These are phyloP conservation scores for Rhabdornis inornatus DNA, from an alignment of 2,113 vertebrate genomes.

Conservation along the genomic window DNA sequence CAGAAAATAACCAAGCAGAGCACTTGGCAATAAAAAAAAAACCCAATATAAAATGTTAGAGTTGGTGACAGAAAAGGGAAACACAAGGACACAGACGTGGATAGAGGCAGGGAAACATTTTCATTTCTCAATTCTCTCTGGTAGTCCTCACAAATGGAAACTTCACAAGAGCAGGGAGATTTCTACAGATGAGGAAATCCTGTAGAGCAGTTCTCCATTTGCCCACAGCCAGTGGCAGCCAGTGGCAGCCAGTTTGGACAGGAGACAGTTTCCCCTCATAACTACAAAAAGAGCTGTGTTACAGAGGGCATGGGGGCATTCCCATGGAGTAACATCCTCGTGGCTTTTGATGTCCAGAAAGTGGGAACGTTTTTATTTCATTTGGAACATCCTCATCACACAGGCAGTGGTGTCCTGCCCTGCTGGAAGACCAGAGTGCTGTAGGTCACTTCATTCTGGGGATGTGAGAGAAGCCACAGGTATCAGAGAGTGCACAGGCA, in stretches of 20 bases:
- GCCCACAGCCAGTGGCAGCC: not conserved
- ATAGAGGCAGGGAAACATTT: not conserved
- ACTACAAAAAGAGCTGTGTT: not conserved
- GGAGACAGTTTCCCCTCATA: not conserved
- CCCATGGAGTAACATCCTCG: not conserved
- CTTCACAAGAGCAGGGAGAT: not conserved
- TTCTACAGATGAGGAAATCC: not conserved
- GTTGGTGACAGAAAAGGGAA: not conserved
- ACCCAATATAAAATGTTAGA: not conserved
- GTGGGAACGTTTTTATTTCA: not conserved
- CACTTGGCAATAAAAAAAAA: not conserved
- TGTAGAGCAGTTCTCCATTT: not conserved
- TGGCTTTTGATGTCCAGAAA: not conserved
- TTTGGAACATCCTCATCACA: not conserved
- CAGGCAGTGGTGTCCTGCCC: accelerated
- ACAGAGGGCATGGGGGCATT: accelerated
- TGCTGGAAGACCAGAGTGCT: not conserved
- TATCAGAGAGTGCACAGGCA: not conserved
- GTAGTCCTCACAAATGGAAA: not conserved
- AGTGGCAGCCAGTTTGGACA: not conserved
- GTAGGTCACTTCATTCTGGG: conserved; percentile 28
- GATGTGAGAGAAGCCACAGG: not conserved
- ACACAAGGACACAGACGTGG: not conserved
- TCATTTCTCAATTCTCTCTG: not conserved
- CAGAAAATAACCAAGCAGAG: not conserved